phyloP scores from a whole-genome alignment of 2,888 invertebrate species.

The Oscheius sp. region DNA sequence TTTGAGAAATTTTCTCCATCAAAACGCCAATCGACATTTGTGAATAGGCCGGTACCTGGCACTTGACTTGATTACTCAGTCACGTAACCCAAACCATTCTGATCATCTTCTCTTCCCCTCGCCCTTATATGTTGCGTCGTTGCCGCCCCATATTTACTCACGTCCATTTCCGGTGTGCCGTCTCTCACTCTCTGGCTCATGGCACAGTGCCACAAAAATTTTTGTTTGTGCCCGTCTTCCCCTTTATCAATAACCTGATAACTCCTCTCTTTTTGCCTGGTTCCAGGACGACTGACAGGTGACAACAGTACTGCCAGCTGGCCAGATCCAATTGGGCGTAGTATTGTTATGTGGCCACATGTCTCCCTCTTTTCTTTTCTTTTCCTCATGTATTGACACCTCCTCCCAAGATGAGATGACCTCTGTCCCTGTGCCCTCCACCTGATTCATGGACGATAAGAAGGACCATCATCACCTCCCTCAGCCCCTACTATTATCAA shows the following conservation, averaged over 20 bases:
- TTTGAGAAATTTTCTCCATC: too few species aligned
- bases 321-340: neutral
- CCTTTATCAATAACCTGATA: constrained; percentile 3
- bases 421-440: too few species aligned
- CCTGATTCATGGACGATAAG: too few species aligned
- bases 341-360: neutral
- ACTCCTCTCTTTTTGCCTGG: neutral
- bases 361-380: constrained; percentile 4
- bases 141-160: constrained; percentile 20
- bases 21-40: too few species aligned
- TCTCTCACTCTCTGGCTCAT: neutral
- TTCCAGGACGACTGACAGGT: neutral
- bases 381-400: neutral
- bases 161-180: constrained; percentile 20
- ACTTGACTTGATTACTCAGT: too few species aligned
- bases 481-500: neutral
- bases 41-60: too few species aligned
- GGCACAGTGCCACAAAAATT: constrained; percentile 2
- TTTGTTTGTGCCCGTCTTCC: neutral
- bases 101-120: neutral
- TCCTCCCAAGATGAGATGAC: too few species aligned
- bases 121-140: neutral
- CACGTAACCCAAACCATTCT: too few species aligned
- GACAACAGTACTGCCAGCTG: constrained; percentile 7
- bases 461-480: neutral